Evolutionary conservation across 2,888 invertebrate genomes (phyloP).

Genomic region (Himalopsyche kuldschensis): DNA sequence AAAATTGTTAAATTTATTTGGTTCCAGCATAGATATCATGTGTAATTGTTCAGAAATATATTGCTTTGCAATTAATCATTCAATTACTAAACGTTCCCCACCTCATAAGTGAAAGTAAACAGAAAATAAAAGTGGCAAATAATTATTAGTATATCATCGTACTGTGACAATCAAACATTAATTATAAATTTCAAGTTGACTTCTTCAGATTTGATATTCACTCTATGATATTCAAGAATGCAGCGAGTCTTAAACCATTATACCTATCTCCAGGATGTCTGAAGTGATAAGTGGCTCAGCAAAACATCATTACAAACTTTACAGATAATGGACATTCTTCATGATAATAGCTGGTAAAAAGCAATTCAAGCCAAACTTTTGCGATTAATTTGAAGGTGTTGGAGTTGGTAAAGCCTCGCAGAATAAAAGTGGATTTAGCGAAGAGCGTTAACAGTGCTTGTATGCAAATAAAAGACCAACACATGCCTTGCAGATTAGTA

Average conservation of each 20-base stretch:
- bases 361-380: not conserved
- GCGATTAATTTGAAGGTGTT: not conserved
- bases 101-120: too few species aligned
- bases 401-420: not conserved
- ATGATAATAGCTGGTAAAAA: not conserved
- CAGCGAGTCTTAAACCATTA: not conserved
- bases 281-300: not conserved
- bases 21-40: too few species aligned
- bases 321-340: not conserved
- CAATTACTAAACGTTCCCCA: too few species aligned
- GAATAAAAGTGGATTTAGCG: not conserved
- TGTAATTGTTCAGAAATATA: too few species aligned
- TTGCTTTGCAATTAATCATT: too few species aligned
- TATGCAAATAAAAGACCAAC: not conserved
- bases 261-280: not conserved
- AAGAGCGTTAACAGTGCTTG: not conserved
- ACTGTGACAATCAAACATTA: too few species aligned
- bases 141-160: too few species aligned
- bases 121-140: too few species aligned
- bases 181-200: too few species aligned
- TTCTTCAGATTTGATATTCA: too few species aligned
- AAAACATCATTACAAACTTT: not conserved
- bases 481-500: not conserved
- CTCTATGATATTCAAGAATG: not conserved
- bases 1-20: too few species aligned